Evolutionary conservation across 2,113 vertebrate genomes (phyloP).

Genomic region (Scomber scombrus): DNA sequence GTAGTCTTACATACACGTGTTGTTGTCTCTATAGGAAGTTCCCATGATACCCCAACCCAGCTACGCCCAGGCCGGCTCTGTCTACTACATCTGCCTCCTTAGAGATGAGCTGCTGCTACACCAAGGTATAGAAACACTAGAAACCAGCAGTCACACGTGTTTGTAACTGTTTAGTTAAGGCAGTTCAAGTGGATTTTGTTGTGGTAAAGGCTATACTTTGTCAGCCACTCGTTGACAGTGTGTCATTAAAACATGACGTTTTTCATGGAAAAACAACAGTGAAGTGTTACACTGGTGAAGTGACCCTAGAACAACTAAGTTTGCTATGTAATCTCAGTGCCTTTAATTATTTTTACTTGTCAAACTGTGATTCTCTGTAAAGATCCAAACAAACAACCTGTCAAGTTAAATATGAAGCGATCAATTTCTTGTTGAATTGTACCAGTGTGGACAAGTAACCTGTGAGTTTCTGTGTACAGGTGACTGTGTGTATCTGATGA

Average conservation of each 20-base stretch:
- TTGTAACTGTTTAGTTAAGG: neutral
- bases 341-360: neutral
- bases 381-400: neutral
- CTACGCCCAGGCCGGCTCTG: slow-evolving; percentile 94
- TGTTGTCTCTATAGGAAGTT: slow-evolving; percentile 89
- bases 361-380: neutral
- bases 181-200: too few species aligned
- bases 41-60: slow-evolving; percentile 97
- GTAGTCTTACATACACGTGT: slow-evolving; percentile 26
- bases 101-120: slow-evolving; percentile 96
- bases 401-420: neutral
- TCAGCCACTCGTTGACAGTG: too few species aligned
- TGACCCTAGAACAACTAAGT: too few species aligned
- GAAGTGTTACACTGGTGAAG: too few species aligned
- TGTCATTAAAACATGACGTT: too few species aligned
- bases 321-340: neutral
- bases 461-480: slow-evolving; percentile 80
- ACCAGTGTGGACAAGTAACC: slow-evolving; percentile 27
- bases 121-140: slow-evolving; percentile 86
- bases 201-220: too few species aligned
- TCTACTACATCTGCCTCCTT: slow-evolving; percentile 97
- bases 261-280: too few species aligned
- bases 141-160: neutral
- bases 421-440: neutral
- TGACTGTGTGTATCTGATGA: slow-evolving; percentile 98